These are phyloP conservation scores for Clamator glandarius DNA, from an alignment of 2,797 vertebrate species.

Conservation along the genomic window DNA sequence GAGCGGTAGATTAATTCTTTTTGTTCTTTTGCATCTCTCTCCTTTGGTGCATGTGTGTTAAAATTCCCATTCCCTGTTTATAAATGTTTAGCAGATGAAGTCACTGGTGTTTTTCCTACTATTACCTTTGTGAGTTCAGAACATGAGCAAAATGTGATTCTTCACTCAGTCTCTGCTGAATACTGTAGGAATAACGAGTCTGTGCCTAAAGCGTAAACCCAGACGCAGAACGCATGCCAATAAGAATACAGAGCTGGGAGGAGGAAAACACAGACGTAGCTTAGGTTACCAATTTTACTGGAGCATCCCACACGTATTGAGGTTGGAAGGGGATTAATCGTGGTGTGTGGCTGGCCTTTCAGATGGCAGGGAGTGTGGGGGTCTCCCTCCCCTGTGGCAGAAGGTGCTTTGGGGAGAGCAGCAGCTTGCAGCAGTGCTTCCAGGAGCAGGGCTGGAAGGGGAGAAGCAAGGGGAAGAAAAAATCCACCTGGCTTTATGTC, in stretches of 20 bases:
- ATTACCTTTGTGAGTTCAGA: slow-evolving; percentile 29
- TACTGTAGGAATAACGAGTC: slow-evolving; percentile 41
- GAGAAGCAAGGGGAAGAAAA: fast-evolving
- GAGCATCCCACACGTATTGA: neutral
- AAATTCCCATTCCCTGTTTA: slow-evolving; percentile 44
- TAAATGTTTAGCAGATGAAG: slow-evolving; percentile 38
- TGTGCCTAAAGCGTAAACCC: slow-evolving; percentile 27
- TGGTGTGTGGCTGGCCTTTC: neutral
- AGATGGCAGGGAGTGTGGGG: neutral
- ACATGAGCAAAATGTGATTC: slow-evolving; percentile 41
- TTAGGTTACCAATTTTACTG: neutral
- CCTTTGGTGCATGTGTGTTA: neutral
- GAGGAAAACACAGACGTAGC: neutral
- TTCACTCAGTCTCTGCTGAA: slow-evolving; percentile 32
- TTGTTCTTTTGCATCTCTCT: neutral
- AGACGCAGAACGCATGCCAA: slow-evolving; percentile 3
- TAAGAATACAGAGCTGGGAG: neutral
- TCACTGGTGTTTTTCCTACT: slow-evolving; percentile 34
- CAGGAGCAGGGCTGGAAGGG: neutral
- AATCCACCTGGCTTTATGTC: neutral
- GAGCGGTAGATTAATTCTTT: neutral
- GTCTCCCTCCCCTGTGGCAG: fast-evolving
- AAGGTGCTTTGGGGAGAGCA: neutral
- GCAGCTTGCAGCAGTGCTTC: neutral
- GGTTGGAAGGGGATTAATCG: neutral